These are phyloP conservation scores for Sandelia bainsii DNA, from an alignment of 2,797 vertebrate genomes.

Conservation along the genomic window DNA sequence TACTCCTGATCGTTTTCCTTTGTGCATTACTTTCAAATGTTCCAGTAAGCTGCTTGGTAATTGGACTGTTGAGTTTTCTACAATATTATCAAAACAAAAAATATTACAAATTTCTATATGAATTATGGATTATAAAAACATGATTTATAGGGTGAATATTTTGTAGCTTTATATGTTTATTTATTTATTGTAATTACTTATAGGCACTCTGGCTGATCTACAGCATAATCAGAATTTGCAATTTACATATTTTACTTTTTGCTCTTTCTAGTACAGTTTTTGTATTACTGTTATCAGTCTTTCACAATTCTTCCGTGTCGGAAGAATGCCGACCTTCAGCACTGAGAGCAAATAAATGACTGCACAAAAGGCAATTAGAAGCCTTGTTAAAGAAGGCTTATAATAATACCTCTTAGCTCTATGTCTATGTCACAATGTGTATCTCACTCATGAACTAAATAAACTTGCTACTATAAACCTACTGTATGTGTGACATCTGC, in stretches of 20 bases:
- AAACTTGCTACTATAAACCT: conserved; percentile 1
- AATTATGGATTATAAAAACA: not conserved
- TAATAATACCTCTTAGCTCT: not conserved
- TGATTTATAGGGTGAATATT: not conserved
- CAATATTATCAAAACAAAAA: too few relatives aligned
- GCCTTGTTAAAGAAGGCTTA: not conserved
- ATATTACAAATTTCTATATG: not conserved
- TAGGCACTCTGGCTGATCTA: too few relatives aligned
- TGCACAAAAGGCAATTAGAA: too few relatives aligned
- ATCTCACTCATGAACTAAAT: conserved; percentile 11
- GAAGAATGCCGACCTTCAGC: too few relatives aligned
- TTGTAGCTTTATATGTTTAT: not conserved
- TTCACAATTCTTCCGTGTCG: too few relatives aligned
- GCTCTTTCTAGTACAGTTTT: too few relatives aligned
- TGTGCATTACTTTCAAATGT: conserved; percentile 10
- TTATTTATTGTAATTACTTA: not conserved
- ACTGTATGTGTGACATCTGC: conserved; percentile 20
- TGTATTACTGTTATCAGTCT: too few relatives aligned
- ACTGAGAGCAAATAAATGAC: too few relatives aligned
- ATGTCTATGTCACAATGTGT: not conserved
- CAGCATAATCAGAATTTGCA: too few relatives aligned
- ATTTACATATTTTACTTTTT: too few relatives aligned
- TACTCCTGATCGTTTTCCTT: conserved; percentile 10
- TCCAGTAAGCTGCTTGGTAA: not conserved
- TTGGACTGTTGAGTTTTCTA: too few relatives aligned